Evolutionary conservation across 2,113 vertebrate genomes (phyloP).

Genomic region (Suricata suricatta): DNA sequence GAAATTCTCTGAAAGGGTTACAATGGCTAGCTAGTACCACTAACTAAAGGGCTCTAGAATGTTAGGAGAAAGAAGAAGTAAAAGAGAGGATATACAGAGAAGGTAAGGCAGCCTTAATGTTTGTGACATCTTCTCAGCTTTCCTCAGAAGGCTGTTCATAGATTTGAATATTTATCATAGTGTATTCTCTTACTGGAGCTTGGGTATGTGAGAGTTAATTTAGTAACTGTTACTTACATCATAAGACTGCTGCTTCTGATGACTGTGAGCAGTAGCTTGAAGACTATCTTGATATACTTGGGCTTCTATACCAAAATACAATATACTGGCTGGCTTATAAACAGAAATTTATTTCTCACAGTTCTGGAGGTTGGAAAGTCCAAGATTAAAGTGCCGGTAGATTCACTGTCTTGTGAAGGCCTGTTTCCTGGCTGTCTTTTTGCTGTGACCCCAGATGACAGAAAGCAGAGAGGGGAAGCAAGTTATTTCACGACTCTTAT

Average conservation of each 20-base stretch:
- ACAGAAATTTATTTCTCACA: background rate
- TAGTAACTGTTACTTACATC: background rate
- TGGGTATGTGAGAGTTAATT: background rate
- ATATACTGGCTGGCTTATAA: background rate
- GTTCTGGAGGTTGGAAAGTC: background rate
- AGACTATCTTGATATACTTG: background rate
- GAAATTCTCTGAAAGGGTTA: constrained; percentile 4
- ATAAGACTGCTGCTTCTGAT: background rate
- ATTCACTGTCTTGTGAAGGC: background rate
- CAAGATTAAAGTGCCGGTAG: background rate
- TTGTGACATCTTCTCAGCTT: background rate
- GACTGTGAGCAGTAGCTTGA: background rate
- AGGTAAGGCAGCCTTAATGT: background rate
- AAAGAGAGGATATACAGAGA: background rate
- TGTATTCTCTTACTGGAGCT: background rate
- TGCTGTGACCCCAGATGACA: background rate
- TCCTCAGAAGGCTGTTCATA: background rate
- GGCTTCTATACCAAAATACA: background rate
- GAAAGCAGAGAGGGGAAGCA: background rate
- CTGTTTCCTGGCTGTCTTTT: background rate
- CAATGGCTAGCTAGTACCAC: background rate
- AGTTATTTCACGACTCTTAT: background rate
- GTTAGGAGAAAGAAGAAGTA: background rate
- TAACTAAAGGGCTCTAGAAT: background rate
- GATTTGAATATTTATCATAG: background rate